Conservation (phyloP, 2,797 vertebrate species). For the Pogonophryne albipinna region DNA sequence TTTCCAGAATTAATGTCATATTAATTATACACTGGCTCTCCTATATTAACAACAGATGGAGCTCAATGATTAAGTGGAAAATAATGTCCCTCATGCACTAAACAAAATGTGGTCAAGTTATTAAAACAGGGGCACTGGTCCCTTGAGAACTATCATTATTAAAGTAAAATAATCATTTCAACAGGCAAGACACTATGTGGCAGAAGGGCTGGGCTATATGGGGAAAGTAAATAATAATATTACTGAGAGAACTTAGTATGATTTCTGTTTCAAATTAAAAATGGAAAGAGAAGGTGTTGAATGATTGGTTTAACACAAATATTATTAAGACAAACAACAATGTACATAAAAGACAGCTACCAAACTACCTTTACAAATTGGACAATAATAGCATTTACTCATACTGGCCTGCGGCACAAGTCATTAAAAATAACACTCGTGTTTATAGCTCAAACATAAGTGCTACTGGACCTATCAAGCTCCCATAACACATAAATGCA, state of each 20-base stretch:
- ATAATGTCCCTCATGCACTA: background rate
- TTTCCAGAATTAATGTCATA: constrained; percentile 38
- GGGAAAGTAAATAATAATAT: background rate
- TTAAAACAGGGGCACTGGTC: constrained; percentile 14
- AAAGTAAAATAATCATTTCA: constrained; percentile 2
- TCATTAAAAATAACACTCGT: background rate
- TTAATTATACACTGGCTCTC: constrained; percentile 18
- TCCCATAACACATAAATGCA: background rate
- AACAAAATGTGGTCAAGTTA: constrained; percentile 15
- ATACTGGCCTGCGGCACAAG: background rate
- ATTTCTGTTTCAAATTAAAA: background rate
- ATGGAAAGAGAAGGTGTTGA: background rate
- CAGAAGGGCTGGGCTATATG: background rate
- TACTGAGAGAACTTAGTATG: background rate
- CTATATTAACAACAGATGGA: constrained; percentile 51
- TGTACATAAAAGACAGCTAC: background rate
- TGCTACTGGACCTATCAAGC: background rate
- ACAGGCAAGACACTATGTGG: background rate
- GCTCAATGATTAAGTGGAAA: constrained; percentile 29
- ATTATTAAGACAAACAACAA: background rate
- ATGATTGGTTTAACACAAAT: background rate
- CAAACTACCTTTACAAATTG: background rate
- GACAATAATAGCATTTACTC: background rate
- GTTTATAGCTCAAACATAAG: background rate
- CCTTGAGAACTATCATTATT: constrained; percentile 3